phyloP scores from a whole-genome alignment of 2,888 invertebrate genomes.

The Xanthia togata region DNA sequence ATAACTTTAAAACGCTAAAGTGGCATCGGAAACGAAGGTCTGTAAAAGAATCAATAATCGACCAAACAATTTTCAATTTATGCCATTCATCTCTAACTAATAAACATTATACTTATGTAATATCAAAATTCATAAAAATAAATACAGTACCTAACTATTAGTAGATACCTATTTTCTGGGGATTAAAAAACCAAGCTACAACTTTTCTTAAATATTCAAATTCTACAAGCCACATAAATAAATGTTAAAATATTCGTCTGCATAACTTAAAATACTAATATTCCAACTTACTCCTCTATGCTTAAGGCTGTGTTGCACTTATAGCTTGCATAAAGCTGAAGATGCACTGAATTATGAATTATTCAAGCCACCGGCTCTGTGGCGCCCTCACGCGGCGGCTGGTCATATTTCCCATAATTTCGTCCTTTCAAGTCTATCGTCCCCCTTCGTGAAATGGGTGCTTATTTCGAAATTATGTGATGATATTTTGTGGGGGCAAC shows the following conservation, averaged over 20 bases:
- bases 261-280: conserved; percentile 18
- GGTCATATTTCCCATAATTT: conserved; percentile 62
- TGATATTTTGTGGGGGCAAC: conserved; percentile 3
- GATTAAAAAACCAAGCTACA: background rate
- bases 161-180: background rate
- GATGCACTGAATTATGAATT: conserved; percentile 73
- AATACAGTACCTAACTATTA: background rate
- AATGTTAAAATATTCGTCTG: conserved; percentile 11
- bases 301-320: conserved; percentile 31
- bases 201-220: background rate
- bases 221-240: conserved; percentile 1
- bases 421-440: conserved; percentile 53
- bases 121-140: background rate
- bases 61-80: background rate
- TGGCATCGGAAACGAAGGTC: background rate
- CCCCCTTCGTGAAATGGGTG: conserved; percentile 2
- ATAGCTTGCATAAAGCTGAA: conserved; percentile 56
- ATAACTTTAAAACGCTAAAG: background rate
- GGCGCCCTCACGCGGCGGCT: conserved; percentile 43
- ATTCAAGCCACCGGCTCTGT: conserved; percentile 66
- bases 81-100: background rate
- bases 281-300: conserved; percentile 10
- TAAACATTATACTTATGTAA: background rate
- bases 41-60: background rate
- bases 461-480: conserved; percentile 38